A percentile compares a stretch with the other conserved stretches of the same genome.
phyloP scores from a whole-genome alignment of 2,113 vertebrate genomes.

The Microcebus tavaratra region DNA sequence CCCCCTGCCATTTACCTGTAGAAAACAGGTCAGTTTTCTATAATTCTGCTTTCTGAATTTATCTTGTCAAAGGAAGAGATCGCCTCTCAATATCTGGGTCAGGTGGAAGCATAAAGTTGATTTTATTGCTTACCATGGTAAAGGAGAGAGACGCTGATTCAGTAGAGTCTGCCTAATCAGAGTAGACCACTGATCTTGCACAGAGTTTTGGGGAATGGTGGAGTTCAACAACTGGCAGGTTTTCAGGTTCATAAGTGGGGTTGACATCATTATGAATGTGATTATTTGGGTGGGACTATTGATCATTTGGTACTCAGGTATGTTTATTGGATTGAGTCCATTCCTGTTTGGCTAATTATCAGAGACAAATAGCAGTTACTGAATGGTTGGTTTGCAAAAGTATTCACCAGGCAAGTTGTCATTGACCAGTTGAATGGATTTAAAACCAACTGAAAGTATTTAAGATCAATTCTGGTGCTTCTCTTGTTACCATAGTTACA shows the following conservation, averaged over 20 bases:
- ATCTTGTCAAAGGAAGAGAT: background rate
- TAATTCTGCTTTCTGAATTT: constrained; percentile 34
- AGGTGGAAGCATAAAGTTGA: background rate
- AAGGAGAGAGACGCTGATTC: background rate
- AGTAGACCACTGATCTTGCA: constrained; percentile 31
- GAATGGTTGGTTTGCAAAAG: background rate
- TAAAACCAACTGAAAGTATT: background rate
- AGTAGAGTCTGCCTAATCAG: background rate
- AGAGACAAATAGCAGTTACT: background rate
- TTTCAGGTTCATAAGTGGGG: background rate
- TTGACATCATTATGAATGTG: constrained; percentile 11
- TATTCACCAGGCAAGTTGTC: constrained; percentile 9
- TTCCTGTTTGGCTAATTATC: constrained; percentile 41
- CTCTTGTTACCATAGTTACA: background rate
- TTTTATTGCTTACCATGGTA: background rate
- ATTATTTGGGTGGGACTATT: constrained; percentile 37
- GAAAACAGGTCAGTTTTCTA: constrained; percentile 12
- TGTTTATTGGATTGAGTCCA: constrained; percentile 8
- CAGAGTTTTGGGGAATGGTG: background rate
- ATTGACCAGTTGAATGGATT: constrained; percentile 4
- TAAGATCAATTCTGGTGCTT: constrained; percentile 31
- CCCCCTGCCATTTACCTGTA: background rate
- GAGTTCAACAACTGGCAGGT: constrained; percentile 21
- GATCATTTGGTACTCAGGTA: background rate
- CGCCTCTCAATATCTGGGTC: background rate